Conservation (phyloP, 2,113 vertebrate species). For the Caracal caracal region DNA sequence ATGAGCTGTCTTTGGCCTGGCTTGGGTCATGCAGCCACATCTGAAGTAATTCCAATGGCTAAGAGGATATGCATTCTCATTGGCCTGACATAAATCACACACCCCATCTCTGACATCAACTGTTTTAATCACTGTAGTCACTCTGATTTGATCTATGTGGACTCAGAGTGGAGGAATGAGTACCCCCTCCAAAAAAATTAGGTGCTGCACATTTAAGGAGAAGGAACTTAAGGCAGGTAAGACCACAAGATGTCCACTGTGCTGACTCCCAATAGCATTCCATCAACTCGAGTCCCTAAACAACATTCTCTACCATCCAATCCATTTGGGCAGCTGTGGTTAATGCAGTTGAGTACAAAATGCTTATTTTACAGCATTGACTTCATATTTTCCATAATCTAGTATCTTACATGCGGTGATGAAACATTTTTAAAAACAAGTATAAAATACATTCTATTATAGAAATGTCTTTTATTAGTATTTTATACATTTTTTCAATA, state of each 20-base stretch:
- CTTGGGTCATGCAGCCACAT: not conserved
- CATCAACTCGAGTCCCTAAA: not conserved
- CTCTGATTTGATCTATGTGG: not conserved
- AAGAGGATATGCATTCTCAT: not conserved
- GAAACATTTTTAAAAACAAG: slow-evolving; percentile 21
- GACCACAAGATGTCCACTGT: not conserved
- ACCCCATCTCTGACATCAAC: not conserved
- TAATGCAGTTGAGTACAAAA: not conserved
- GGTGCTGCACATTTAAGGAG: not conserved
- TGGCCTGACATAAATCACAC: not conserved
- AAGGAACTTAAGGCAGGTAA: not conserved
- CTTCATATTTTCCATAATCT: not conserved
- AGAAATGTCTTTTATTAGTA: not conserved
- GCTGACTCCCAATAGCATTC: not conserved
- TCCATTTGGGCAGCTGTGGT: not conserved
- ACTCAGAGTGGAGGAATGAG: not conserved
- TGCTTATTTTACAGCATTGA: not conserved
- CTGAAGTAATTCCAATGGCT: not conserved
- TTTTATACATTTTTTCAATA: not conserved
- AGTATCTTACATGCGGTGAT: not conserved
- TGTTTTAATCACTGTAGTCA: not conserved
- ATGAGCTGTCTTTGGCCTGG: not conserved
- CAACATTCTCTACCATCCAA: not conserved
- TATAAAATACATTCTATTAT: not conserved
- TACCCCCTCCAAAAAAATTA: not conserved